Conservation (phyloP, 1,140 invertebrate species). For the silkworm (Bombyx mori) region DNA sequence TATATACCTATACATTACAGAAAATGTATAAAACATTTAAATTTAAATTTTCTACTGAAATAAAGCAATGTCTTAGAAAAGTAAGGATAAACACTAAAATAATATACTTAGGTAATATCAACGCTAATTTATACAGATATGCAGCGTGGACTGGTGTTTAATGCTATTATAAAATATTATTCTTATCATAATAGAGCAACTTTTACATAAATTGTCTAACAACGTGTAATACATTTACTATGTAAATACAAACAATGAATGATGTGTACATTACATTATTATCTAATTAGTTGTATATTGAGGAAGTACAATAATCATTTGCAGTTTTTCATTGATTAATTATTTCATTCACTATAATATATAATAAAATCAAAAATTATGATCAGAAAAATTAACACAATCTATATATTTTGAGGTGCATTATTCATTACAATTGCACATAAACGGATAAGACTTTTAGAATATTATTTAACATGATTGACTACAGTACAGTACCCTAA, state of each 20-base stretch:
- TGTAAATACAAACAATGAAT: slow-evolving; percentile 3
- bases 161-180: not conserved
- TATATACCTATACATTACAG: not conserved
- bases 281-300: slow-evolving; percentile 13
- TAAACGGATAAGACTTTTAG: slow-evolving; percentile 55
- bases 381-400: slow-evolving; percentile 27
- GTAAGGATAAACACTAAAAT: slow-evolving; percentile 15
- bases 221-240: not conserved
- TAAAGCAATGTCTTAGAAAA: slow-evolving; percentile 16
- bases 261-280: slow-evolving; percentile 22
- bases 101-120: slow-evolving; percentile 17
- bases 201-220: not conserved
- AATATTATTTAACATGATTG: slow-evolving; percentile 60
- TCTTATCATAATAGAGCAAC: not conserved
- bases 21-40: slow-evolving; percentile 12
- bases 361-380: slow-evolving; percentile 35
- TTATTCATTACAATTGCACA: slow-evolving; percentile 50
- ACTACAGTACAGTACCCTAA: slow-evolving; percentile 56
- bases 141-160: slow-evolving; percentile 1
- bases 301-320: no score
- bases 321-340: no score
- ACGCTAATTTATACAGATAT: slow-evolving; percentile 9
- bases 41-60: slow-evolving; percentile 9
- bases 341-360: not conserved
- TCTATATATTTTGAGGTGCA: slow-evolving; percentile 46